Percentiles rank a stretch among this genome's conserved stretches.
Evolutionary conservation across 2,113 vertebrate genomes (phyloP).

Genomic region (Heloderma charlesbogerti): DNA sequence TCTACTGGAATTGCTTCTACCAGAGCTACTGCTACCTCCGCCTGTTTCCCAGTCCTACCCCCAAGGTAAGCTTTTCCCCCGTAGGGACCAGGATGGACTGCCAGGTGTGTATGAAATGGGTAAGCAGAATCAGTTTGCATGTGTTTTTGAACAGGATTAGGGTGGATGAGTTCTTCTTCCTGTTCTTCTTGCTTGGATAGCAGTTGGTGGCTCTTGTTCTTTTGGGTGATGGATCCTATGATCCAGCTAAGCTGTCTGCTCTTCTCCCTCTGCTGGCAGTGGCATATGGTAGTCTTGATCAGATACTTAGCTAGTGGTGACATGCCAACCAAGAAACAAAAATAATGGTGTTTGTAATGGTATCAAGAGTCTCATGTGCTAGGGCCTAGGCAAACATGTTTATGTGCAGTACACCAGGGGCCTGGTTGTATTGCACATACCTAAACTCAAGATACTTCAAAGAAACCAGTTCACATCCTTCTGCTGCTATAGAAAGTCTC

Average conservation of each 20-base stretch:
- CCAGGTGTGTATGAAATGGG: too few relatives aligned
- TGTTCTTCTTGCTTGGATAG: too few relatives aligned
- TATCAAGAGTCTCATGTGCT: background rate
- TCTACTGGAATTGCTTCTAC: too few relatives aligned
- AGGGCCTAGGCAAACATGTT: slow-evolving; percentile 28
- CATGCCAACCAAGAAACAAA: background rate
- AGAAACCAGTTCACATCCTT: slow-evolving; percentile 1
- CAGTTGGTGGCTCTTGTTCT: too few relatives aligned
- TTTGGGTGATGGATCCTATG: background rate
- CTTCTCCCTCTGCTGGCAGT: background rate
- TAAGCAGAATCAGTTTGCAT: too few relatives aligned
- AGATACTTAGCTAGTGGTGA: background rate
- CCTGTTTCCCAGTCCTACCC: too few relatives aligned
- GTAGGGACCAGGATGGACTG: too few relatives aligned
- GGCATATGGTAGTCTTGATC: background rate
- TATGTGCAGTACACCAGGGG: too few relatives aligned
- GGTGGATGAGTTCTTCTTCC: too few relatives aligned
- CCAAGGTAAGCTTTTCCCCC: too few relatives aligned
- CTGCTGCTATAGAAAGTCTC: slow-evolving; percentile 36
- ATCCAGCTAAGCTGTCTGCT: background rate
- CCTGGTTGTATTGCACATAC: slow-evolving; percentile 11
- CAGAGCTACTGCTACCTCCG: too few relatives aligned
- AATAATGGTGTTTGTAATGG: background rate
- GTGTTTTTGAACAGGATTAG: too few relatives aligned
- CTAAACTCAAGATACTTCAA: slow-evolving; percentile 40